Evolutionary conservation across 2,797 vertebrate genomes (phyloP).

Genomic region (Gastrophryne carolinensis): DNA sequence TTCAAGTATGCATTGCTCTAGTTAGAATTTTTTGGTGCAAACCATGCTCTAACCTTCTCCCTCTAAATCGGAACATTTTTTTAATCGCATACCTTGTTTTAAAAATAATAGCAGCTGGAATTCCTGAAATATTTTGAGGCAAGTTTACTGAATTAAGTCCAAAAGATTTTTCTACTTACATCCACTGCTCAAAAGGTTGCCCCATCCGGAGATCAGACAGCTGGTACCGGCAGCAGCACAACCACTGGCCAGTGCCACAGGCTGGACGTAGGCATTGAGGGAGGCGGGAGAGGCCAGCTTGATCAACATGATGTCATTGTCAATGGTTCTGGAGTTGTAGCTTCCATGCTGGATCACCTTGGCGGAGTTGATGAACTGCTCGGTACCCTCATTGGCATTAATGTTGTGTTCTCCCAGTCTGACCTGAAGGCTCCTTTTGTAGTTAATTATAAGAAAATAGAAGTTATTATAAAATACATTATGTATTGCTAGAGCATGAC

Average conservation of each 20-base stretch:
- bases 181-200: conserved; percentile 73
- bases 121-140: background rate
- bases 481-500: no score
- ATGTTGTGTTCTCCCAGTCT: conserved; percentile 82
- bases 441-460: no score
- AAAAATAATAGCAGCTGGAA: no score
- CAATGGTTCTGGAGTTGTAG: conserved; percentile 65
- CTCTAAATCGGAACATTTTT: no score
- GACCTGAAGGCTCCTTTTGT: conserved; percentile 70
- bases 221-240: conserved; percentile 66
- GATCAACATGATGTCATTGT: conserved; percentile 81
- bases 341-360: conserved; percentile 73
- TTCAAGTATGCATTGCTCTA: no score
- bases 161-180: conserved; percentile 63
- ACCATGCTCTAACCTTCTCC: no score
- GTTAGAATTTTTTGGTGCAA: no score
- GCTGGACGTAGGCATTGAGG: conserved; percentile 62
- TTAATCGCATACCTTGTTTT: no score
- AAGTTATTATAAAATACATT: no score
- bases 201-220: conserved; percentile 84
- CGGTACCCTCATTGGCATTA: conserved; percentile 63
- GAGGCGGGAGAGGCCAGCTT: conserved; percentile 63
- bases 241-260: conserved; percentile 70
- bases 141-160: no score
- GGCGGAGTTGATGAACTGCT: conserved; percentile 75